Percentiles rank a stretch among this genome's conserved stretches.
Evolutionary conservation across 1,140 invertebrate genomes (phyloP).

Genomic region (Tetramorium alpestre): DNA sequence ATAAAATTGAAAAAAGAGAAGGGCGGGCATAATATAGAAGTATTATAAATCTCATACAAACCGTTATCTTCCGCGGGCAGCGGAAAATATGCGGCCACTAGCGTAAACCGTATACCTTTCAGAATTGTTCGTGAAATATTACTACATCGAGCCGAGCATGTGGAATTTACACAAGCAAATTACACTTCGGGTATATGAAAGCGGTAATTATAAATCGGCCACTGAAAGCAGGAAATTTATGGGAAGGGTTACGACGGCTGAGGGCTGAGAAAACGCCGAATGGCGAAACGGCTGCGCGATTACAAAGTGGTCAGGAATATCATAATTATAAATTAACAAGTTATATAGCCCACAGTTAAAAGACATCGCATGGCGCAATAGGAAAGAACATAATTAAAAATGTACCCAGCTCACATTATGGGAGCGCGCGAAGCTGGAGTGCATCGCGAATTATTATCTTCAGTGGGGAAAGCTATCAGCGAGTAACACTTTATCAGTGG

Average conservation of each 20-base stretch:
- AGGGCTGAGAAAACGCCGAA: conserved; percentile 69
- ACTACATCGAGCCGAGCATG: conserved; percentile 56
- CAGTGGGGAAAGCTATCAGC: neutral
- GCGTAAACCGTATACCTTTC: conserved; percentile 60
- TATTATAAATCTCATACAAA: conserved; percentile 57
- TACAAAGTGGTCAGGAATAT: conserved; percentile 55
- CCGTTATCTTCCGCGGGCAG: conserved; percentile 55
- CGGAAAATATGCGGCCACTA: conserved; percentile 51
- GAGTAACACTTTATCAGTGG: neutral
- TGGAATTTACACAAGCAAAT: conserved; percentile 75
- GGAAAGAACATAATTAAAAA: conserved; percentile 50
- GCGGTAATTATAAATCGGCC: conserved; percentile 75
- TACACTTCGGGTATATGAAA: conserved; percentile 70
- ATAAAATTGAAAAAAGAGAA: conserved; percentile 25
- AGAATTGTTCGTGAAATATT: conserved; percentile 65
- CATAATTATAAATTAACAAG: conserved; percentile 60
- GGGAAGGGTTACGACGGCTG: conserved; percentile 65
- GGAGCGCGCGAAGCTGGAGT: neutral
- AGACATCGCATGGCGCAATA: conserved; percentile 32
- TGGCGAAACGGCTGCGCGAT: conserved; percentile 60
- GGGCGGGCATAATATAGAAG: conserved; percentile 20
- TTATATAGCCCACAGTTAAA: conserved; percentile 31
- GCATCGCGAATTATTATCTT: conserved; percentile 29
- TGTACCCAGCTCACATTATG: conserved; percentile 5
- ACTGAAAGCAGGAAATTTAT: conserved; percentile 69